A percentile compares a stretch with the other conserved stretches of the same genome.
Evolutionary conservation across 2,797 vertebrate genomes (phyloP).

Genomic region (Arrhamphus sclerolepis): DNA sequence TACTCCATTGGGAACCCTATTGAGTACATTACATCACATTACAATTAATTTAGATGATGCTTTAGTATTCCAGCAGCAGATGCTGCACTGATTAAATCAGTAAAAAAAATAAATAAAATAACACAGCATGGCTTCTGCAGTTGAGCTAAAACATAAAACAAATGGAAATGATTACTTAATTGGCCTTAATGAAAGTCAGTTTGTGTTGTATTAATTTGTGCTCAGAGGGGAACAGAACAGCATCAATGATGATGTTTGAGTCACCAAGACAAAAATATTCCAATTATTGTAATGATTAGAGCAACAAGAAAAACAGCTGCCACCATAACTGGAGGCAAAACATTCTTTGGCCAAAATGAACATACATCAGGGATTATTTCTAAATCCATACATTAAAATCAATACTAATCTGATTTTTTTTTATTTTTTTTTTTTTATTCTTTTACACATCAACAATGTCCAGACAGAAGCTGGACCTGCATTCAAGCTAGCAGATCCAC

Average conservation of each 20-base stretch:
- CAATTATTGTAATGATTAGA: background rate
- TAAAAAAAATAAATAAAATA: slow-evolving; percentile 13
- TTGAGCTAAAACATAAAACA: background rate
- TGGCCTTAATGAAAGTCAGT: background rate
- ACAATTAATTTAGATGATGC: no score
- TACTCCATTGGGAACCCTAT: no score
- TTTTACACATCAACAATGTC: no score
- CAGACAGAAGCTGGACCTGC: no score
- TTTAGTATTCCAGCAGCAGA: background rate
- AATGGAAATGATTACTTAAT: background rate
- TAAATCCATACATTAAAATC: no score
- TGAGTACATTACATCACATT: slow-evolving; percentile 12
- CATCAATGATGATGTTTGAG: background rate
- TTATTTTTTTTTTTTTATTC: no score
- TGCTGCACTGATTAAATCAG: slow-evolving; percentile 5
- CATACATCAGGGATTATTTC: no score
- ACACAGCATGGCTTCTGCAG: background rate
- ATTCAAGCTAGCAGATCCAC: no score
- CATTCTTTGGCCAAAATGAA: no score
- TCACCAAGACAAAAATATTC: background rate
- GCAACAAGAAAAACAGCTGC: no score
- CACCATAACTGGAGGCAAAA: no score
- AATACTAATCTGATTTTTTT: no score
- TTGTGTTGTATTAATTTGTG: slow-evolving; percentile 1
- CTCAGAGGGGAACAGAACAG: background rate